Conservation (phyloP, 2,888 invertebrate species). For the Ethmia dodecea region DNA sequence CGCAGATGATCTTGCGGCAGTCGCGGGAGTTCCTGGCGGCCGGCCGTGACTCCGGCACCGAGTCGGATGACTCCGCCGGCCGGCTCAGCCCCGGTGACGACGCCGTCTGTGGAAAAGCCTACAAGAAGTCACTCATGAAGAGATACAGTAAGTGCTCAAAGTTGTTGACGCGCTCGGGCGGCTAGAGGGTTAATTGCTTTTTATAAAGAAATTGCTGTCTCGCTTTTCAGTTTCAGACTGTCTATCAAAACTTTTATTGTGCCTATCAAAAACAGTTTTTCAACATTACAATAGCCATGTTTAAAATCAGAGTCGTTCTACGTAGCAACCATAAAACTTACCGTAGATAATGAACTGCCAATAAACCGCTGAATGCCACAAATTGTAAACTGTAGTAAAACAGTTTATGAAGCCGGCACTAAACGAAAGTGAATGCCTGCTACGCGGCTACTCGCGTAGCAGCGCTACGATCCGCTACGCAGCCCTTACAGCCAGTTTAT, state of each 20-base stretch:
- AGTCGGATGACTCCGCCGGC: slow-evolving; percentile 89
- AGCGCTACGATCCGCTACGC: slow-evolving; percentile 18
- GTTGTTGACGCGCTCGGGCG: neutral
- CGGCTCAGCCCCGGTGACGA: slow-evolving; percentile 80
- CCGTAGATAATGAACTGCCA: neutral
- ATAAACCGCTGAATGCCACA: neutral
- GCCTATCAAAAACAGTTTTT: too few species aligned
- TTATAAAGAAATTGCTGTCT: too few species aligned
- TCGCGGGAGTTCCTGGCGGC: slow-evolving; percentile 70
- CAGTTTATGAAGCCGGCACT: slow-evolving; percentile 3
- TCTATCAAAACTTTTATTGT: too few species aligned
- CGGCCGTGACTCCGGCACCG: slow-evolving; percentile 84
- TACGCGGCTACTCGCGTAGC: slow-evolving; percentile 1
- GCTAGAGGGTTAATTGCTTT: slow-evolving; percentile 1
- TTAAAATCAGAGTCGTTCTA: too few species aligned
- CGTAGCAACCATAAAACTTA: too few species aligned
- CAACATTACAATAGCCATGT: too few species aligned
- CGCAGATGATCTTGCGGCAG: slow-evolving; percentile 67
- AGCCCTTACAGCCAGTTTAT: too few species aligned
- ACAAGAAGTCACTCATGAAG: slow-evolving; percentile 95
- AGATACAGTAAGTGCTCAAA: slow-evolving; percentile 88
- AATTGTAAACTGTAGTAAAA: neutral
- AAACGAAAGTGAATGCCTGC: slow-evolving; percentile 17
- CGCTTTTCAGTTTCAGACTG: too few species aligned
- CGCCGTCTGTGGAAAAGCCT: slow-evolving; percentile 78